These are phyloP conservation scores for Neelides sp. DNA, from an alignment of 1,140 invertebrate genomes.

Conservation along the genomic window DNA sequence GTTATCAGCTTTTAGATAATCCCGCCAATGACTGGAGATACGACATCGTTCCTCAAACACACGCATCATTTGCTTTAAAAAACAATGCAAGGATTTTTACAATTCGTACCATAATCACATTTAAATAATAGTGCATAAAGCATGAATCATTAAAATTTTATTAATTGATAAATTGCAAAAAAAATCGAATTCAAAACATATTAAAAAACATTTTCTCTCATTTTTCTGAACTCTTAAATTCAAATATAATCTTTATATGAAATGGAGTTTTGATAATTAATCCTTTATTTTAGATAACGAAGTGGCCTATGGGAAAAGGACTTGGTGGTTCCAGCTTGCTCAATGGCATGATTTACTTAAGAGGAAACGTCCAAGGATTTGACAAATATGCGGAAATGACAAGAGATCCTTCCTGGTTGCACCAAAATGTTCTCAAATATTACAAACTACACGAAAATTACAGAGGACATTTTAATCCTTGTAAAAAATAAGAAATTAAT, in stretches of 20 bases:
- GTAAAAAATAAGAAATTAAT: too few species aligned
- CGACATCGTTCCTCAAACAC: constrained; percentile 44
- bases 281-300: neutral
- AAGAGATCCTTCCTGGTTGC: neutral
- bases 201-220: too few species aligned
- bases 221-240: neutral
- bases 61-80: constrained; percentile 41
- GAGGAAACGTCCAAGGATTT: constrained; percentile 6
- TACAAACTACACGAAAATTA: neutral
- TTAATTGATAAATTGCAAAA: too few species aligned
- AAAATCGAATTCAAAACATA: too few species aligned
- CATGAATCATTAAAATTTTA: too few species aligned
- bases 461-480: neutral
- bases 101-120: neutral
- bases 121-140: too few species aligned
- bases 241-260: neutral
- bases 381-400: constrained; percentile 2
- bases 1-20: neutral
- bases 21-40: constrained; percentile 56
- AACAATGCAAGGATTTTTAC: constrained; percentile 22
- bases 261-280: neutral
- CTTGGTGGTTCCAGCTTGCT: constrained; percentile 2
- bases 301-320: neutral
- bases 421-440: neutral
- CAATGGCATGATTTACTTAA: neutral